Evolutionary conservation across 2,888 invertebrate species (phyloP), one percentile per base, ranked within the genome.

Genomic region (Acanthosoma haemorrhoidale): DNA sequence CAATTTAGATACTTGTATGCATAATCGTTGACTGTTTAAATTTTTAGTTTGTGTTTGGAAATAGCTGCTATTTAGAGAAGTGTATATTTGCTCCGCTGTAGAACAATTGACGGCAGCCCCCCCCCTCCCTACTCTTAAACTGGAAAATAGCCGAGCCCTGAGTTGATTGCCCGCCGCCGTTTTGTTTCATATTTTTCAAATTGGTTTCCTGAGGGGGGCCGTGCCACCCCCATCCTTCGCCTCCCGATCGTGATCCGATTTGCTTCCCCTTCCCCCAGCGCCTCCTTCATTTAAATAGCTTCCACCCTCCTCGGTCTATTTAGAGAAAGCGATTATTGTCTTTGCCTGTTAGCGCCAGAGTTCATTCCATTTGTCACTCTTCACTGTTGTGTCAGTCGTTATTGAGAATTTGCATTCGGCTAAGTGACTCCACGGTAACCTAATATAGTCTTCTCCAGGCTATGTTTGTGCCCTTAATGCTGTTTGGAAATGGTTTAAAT

Each of bases 211-310:
- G 61, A 13, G 18, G 61, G 61, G 61, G 61, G 18, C 32, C 32
- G 8, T 72, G 70, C 76, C 77, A 73, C 71, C 69, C 74, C 72
- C 74, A 72, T 69, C 71, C 15, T 8, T 8, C 73, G 71, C 76
- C 76, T 72, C 72, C 70, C 74, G 70, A 73, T 72, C 69, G 69
- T 64, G 43, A 41, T 43, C 64, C 64, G 64, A 64, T 64, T 64
- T 41, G n/a, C 29, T 4, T 5, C 51, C 51, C 25, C 36, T 18
- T 13, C 18, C 11, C 78, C 77, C 67, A 69, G 41, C 72, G 71
- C 71, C 72, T 41, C 66, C 71, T 58, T 70, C 58, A 57, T 69
- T 69, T 69, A 69, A 69, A 69, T 69, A 51, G 57, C 70, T 51
- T 61, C 21, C 64, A 15, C 32, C 34, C 15, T 2, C 43, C 3